These are phyloP conservation scores for Helicoverpa zea DNA, from an alignment of 1,140 invertebrate species.

Conservation along the genomic window DNA sequence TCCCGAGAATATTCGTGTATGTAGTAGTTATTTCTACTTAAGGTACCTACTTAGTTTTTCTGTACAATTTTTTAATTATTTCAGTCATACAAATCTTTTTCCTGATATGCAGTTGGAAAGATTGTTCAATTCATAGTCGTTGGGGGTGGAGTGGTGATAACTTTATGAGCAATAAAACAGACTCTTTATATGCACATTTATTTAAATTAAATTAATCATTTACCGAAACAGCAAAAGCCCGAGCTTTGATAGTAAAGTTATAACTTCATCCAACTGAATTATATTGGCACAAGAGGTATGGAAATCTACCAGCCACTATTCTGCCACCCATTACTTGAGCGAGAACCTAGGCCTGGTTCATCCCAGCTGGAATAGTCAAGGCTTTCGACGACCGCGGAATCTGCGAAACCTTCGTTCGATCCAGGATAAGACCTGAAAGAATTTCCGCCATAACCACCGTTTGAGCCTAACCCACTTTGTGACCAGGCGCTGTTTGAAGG, in stretches of 20 bases:
- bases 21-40: not conserved
- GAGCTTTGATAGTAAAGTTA: no score
- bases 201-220: not conserved
- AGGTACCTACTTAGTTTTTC: no score
- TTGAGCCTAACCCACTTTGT: slow-evolving; percentile 4
- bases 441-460: not conserved
- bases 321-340: slow-evolving; percentile 1
- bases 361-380: slow-evolving; percentile 7
- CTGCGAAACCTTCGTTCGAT: not conserved
- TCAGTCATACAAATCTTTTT: no score
- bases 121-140: no score
- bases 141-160: no score
- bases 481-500: not conserved
- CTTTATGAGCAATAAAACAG: no score
- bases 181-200: no score
- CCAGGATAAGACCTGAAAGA: not conserved
- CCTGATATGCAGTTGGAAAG: no score
- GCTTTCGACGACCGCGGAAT: not conserved
- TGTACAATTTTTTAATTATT: no score
- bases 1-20: not conserved
- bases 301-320: slow-evolving; percentile 3
- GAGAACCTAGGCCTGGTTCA: not conserved
- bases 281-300: no score
- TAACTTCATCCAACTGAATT: no score
- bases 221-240: no score